Evolutionary conservation across 2,888 invertebrate genomes (phyloP).

Genomic region (Penaeus monodon): DNA sequence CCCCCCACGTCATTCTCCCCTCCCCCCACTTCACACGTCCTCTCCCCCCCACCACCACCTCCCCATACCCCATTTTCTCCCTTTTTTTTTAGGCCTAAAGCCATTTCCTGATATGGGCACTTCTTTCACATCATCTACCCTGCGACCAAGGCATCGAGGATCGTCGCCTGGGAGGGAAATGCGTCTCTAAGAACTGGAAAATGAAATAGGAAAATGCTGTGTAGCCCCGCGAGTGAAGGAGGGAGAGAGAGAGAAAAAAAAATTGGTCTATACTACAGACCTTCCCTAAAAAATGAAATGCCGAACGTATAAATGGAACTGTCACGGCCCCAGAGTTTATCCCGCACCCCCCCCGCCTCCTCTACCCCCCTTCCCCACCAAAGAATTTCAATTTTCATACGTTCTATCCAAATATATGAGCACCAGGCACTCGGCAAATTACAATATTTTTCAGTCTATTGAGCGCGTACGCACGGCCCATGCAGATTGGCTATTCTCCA

Average conservation of each 20-base stretch:
- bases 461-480: slow-evolving; percentile 23
- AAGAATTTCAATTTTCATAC: slow-evolving; percentile 24
- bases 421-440: slow-evolving; percentile 52
- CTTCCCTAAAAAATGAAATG: slow-evolving; percentile 34
- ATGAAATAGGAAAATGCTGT: slow-evolving; percentile 34
- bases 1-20: too few species aligned
- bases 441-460: slow-evolving; percentile 53
- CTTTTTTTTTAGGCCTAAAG: too few species aligned
- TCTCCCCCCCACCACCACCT: too few species aligned
- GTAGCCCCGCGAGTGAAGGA: neutral
- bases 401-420: slow-evolving; percentile 38
- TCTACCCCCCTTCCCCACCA: neutral
- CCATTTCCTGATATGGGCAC: too few species aligned
- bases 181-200: slow-evolving; percentile 31
- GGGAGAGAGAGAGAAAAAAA: too few species aligned
- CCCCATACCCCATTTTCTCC: too few species aligned
- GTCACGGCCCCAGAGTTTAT: slow-evolving; percentile 37
- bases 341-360: neutral
- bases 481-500: slow-evolving; percentile 38
- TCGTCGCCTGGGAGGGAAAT: too few species aligned
- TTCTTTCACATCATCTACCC: too few species aligned
- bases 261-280: too few species aligned
- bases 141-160: neutral
- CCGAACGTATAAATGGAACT: slow-evolving; percentile 30
- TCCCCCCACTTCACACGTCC: too few species aligned